Conservation (phyloP, 2,113 vertebrate genomes). For the Murina feae region DNA sequence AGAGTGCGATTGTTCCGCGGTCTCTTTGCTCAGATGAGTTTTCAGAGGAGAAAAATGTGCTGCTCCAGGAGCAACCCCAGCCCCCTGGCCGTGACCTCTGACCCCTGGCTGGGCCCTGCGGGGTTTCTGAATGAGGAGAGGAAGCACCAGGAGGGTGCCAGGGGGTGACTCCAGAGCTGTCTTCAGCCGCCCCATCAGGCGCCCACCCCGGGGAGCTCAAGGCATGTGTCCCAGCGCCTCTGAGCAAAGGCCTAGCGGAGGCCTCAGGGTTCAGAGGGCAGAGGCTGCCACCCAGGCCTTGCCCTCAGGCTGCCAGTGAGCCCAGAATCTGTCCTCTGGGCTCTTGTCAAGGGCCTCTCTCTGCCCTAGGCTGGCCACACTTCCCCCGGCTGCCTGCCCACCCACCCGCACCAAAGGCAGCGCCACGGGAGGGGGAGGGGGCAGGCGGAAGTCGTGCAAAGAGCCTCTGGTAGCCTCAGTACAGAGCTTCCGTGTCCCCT, state of each 20-base stretch:
- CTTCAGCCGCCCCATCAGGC: background rate
- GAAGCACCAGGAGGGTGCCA: background rate
- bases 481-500: background rate
- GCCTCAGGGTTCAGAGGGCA: background rate
- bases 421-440: no score
- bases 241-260: background rate
- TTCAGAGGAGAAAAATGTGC: constrained; percentile 74
- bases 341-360: background rate
- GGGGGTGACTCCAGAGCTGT: background rate
- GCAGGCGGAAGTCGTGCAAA: background rate
- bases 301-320: background rate
- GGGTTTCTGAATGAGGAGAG: background rate
- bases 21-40: constrained; percentile 15
- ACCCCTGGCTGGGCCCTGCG: background rate
- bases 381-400: background rate
- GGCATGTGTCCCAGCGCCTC: fast-evolving
- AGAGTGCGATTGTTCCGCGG: constrained; percentile 70
- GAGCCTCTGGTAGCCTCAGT: fast-evolving
- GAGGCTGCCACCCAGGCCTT: background rate
- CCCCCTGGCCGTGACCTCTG: background rate
- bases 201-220: background rate
- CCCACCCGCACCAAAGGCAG: background rate
- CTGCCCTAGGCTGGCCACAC: background rate
- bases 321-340: background rate
- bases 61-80: constrained; percentile 19